Evolutionary conservation across 2,113 vertebrate genomes (phyloP).

Genomic region (Alethe diademata): DNA sequence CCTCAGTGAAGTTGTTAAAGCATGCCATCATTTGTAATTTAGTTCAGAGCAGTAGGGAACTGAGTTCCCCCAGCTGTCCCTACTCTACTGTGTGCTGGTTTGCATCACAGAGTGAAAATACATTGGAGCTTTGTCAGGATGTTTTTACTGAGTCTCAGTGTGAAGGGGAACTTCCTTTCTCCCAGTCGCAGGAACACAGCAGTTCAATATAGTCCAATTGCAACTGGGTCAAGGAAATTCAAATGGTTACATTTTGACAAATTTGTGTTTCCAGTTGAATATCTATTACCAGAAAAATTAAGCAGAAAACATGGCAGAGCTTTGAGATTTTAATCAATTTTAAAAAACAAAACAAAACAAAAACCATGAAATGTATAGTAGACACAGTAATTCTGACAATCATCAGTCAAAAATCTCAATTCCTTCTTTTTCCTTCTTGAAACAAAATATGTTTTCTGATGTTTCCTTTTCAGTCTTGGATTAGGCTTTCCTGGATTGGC

Average conservation of each 20-base stretch:
- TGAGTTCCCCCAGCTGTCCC: background rate
- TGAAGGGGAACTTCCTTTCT: background rate
- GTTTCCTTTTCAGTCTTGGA: background rate
- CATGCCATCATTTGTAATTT: background rate
- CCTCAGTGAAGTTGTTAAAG: background rate
- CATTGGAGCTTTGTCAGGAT: background rate
- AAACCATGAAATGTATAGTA: background rate
- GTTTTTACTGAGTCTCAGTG: background rate
- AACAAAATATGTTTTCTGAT: background rate
- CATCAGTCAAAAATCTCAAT: background rate
- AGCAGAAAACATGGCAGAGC: background rate
- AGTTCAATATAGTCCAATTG: background rate
- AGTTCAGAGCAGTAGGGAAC: background rate
- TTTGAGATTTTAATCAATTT: background rate
- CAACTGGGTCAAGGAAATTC: background rate
- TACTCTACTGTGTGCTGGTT: background rate
- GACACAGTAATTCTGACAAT: background rate
- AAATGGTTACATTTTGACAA: background rate
- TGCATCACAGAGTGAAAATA: background rate
- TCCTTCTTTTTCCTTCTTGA: background rate
- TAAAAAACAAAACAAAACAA: background rate
- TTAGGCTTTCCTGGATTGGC: background rate
- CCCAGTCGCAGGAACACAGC: rapidly evolving
- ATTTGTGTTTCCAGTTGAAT: background rate
- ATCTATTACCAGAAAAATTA: background rate